Evolutionary conservation across 2,113 vertebrate species (phyloP).

Genomic region (Syngnathoides biaculeatus): DNA sequence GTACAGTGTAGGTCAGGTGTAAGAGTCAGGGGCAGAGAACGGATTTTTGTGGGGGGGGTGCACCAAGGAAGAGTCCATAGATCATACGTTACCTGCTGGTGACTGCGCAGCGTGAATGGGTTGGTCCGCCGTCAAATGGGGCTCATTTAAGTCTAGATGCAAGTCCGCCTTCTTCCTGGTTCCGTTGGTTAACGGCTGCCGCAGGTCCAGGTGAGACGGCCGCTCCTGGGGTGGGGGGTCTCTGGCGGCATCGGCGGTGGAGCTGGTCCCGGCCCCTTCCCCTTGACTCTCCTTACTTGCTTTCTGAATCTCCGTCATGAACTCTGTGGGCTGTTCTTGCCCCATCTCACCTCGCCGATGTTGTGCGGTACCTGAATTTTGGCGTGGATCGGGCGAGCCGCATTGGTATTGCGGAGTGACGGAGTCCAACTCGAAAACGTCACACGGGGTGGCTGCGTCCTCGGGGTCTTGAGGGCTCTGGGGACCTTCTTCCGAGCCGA

Average conservation of each 20-base stretch:
- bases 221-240: constrained; percentile 86
- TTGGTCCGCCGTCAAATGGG: constrained; percentile 79
- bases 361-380: constrained; percentile 9
- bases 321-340: constrained; percentile 32
- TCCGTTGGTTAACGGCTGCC: constrained; percentile 76
- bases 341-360: constrained; percentile 5
- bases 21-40: constrained; percentile 30
- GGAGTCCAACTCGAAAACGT: constrained; percentile 82
- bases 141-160: constrained; percentile 82
- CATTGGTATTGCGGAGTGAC: constrained; percentile 43
- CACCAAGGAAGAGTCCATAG: constrained; percentile 53
- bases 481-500: constrained; percentile 84
- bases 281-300: constrained; percentile 8
- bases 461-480: constrained; percentile 65
- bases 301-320: constrained; percentile 56
- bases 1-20: constrained; percentile 15
- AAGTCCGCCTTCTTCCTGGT: constrained; percentile 78
- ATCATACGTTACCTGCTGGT: constrained; percentile 98
- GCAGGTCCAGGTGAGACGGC: constrained; percentile 88
- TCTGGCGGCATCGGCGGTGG: constrained; percentile 35
- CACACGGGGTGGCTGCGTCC: constrained; percentile 72
- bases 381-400: constrained; percentile 10
- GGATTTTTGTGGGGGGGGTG: constrained; percentile 18
- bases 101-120: constrained; percentile 81
- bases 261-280: constrained; percentile 16